Evolutionary conservation across 2,797 vertebrate species (phyloP).

Genomic region (Petrocephalus sullivani): DNA sequence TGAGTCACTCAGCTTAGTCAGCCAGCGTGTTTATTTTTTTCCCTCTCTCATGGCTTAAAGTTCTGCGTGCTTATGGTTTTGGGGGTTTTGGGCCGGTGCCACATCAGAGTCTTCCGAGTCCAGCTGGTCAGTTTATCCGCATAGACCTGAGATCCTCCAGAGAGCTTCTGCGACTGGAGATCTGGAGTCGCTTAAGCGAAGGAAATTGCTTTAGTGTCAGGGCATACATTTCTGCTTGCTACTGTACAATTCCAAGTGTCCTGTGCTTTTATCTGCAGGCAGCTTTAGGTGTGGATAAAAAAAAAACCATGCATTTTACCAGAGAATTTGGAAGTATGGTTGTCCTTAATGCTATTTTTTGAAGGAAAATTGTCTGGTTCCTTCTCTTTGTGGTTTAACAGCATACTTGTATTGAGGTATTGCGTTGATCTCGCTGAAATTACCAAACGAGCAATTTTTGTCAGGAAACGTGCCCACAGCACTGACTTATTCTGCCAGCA

Average conservation of each 20-base stretch:
- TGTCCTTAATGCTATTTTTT: background rate
- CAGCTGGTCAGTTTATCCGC: slow-evolving; percentile 30
- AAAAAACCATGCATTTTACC: background rate
- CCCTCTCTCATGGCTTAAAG: slow-evolving; percentile 12
- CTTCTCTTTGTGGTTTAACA: background rate
- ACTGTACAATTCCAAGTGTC: background rate
- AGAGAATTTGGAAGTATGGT: background rate
- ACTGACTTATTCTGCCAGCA: background rate
- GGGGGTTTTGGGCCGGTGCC: slow-evolving; percentile 3
- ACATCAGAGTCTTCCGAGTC: slow-evolving; percentile 27
- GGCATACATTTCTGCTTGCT: slow-evolving; percentile 21
- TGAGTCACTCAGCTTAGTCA: slow-evolving; percentile 20
- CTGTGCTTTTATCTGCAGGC: background rate
- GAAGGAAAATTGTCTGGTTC: background rate
- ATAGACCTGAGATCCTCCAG: slow-evolving; percentile 17
- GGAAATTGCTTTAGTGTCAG: slow-evolving; percentile 47
- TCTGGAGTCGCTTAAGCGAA: slow-evolving; percentile 30
- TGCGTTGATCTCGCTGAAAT: background rate
- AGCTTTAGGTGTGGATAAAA: background rate
- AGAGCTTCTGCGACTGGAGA: slow-evolving; percentile 25
- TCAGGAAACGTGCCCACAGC: background rate
- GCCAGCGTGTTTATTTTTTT: slow-evolving; percentile 9
- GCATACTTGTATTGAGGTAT: background rate
- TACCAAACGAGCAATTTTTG: background rate
- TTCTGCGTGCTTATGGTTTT: background rate